Evolutionary conservation across 2,113 vertebrate species (phyloP).

Genomic region (Struthidea cinerea): DNA sequence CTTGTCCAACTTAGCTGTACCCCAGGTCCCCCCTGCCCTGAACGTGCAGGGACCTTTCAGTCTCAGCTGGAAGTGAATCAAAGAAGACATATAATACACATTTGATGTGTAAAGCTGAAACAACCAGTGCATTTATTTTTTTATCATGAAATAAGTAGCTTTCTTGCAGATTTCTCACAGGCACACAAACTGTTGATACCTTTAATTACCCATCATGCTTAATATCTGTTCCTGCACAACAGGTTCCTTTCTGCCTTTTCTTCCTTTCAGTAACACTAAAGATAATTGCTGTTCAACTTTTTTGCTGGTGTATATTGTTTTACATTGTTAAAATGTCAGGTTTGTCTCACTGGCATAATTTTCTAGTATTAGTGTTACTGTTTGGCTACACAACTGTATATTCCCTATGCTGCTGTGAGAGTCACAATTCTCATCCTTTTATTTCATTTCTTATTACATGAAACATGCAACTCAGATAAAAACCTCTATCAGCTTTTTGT

Average conservation of each 20-base stretch:
- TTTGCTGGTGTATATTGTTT: slow-evolving; percentile 53
- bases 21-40: not conserved
- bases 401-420: slow-evolving; percentile 43
- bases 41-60: not conserved
- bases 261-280: slow-evolving; percentile 61
- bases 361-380: slow-evolving; percentile 18
- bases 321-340: slow-evolving; percentile 44
- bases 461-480: not conserved
- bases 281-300: slow-evolving; percentile 56
- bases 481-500: slow-evolving; percentile 21
- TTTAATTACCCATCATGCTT: slow-evolving; percentile 52
- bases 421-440: slow-evolving; percentile 32
- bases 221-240: not conserved
- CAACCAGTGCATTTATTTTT: slow-evolving; percentile 66
- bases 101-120: slow-evolving; percentile 53
- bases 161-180: slow-evolving; percentile 53
- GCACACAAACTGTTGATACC: slow-evolving; percentile 5
- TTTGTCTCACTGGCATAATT: slow-evolving; percentile 56
- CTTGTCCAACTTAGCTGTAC: not conserved
- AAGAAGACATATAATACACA: not conserved
- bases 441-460: not conserved
- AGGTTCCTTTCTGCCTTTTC: slow-evolving; percentile 21
- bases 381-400: slow-evolving; percentile 40
- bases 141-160: slow-evolving; percentile 31
- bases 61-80: not conserved